phyloP scores from a whole-genome alignment of 2,888 invertebrate genomes.

The Slavum lentiscoides region DNA sequence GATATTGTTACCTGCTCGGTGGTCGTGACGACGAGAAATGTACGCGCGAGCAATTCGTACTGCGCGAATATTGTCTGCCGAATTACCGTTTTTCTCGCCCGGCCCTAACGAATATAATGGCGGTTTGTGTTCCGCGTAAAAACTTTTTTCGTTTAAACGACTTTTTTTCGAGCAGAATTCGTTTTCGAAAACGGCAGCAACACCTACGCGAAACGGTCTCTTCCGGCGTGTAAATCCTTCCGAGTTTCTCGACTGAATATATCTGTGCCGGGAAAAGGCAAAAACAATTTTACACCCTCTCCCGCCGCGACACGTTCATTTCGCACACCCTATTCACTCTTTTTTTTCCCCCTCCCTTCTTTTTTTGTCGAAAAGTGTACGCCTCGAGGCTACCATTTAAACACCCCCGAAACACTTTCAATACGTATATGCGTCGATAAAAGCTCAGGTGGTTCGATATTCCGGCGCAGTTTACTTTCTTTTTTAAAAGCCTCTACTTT shows the following conservation, averaged over 20 bases:
- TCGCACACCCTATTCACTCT: constrained; percentile 24
- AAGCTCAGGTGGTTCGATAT: constrained; percentile 31
- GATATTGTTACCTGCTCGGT: no score
- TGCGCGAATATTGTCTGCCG: no score
- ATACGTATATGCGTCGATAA: constrained; percentile 11
- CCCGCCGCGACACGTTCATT: constrained; percentile 33
- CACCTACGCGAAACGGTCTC: constrained; percentile 21
- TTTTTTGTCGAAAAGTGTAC: not conserved
- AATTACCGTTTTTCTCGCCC: no score
- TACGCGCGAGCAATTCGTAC: no score
- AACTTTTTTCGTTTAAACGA: no score
- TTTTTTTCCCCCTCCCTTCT: not conserved
- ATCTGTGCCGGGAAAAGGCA: not conserved
- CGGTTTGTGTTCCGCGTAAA: no score
- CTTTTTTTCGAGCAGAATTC: no score
- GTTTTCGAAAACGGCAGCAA: not conserved
- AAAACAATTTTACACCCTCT: constrained; percentile 42
- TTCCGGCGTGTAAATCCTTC: not conserved
- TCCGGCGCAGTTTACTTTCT: not conserved
- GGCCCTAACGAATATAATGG: no score
- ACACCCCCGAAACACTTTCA: constrained; percentile 23
- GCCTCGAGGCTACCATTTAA: constrained; percentile 34
- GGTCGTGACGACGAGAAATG: no score
- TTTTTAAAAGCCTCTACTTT: not conserved
- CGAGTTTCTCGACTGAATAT: no score